A percentile compares a stretch with the other conserved stretches of the same genome.
Conservation (phyloP, 2,113 vertebrate genomes). For the Ceyx margarethae region DNA sequence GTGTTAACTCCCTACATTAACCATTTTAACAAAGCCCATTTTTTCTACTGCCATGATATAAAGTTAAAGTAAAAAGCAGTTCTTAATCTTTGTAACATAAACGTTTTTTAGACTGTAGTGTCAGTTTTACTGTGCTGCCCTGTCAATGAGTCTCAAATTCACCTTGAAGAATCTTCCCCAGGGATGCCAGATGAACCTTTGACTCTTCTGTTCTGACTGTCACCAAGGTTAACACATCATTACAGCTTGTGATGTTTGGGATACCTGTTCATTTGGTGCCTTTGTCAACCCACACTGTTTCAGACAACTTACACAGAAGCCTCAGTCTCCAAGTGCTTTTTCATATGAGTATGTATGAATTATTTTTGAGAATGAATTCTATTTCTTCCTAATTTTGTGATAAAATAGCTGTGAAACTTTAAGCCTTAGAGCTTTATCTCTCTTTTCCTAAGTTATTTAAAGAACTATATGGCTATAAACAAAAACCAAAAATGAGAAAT, state of each 20-base stretch:
- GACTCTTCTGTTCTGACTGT: conserved; percentile 21
- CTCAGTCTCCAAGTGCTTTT: background rate
- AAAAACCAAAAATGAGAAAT: background rate
- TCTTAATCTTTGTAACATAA: background rate
- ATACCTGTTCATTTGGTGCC: background rate
- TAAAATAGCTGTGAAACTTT: background rate
- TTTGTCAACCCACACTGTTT: background rate
- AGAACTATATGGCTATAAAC: background rate
- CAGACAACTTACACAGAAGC: background rate
- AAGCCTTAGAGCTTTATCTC: background rate
- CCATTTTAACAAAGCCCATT: background rate
- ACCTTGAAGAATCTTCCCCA: background rate
- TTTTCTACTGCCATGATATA: background rate
- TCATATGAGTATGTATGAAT: background rate
- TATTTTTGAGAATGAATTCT: background rate
- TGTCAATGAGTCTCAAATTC: conserved; percentile 35
- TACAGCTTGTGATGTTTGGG: background rate
- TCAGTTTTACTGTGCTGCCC: conserved; percentile 7
- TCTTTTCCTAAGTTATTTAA: background rate
- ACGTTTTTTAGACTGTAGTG: background rate
- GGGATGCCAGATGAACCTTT: conserved; percentile 44
- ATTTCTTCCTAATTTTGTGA: background rate
- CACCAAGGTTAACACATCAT: conserved; percentile 36
- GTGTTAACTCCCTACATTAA: background rate
- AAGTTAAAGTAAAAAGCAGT: background rate